Evolutionary conservation across 2,797 vertebrate species (phyloP), one percentile per base, ranked within the genome.

Genomic region (Myripristis murdjan): DNA sequence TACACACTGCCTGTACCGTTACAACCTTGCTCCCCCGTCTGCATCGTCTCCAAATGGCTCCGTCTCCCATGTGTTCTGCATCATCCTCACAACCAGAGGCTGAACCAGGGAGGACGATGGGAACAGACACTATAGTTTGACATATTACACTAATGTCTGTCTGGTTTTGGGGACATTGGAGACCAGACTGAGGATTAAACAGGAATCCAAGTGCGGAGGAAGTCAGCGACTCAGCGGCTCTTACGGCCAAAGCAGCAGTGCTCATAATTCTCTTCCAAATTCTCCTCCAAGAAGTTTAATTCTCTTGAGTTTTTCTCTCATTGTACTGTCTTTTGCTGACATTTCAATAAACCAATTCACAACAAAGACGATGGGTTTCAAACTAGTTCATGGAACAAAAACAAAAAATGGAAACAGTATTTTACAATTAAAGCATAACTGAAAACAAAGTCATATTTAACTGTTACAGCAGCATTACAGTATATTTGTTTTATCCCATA

Each of bases 21-120:
- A 2, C n/a, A 47, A 20, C 16, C 18, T 20, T 18, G 16, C n/a
- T 48, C 23, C 16, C 20, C 22, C 24, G 28, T 44, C 8, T 59
- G 24, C 12, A 11, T 28, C 15, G 16, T 64, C 35, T 41, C 22
- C 24, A 16, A 22, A 51, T 31, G 58, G n/a, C 16, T 35, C 5
- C 59, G 12, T 47, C 28, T 16, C 46, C 59, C 44, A 52, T n/a
- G 15, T 28, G 48, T 33, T 62, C 28, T 52, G 52, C 23, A 18
- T 44, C 57, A 44, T 28, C 39, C 23, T n/a, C 39, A 44, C 26
- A 14, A 10, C 52, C 37, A 18, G 20, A 10, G 8, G 53, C 35
- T 55, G 14, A 28, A 54, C 1, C 28, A 15, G 49, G 10, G 22
- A 23, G 10, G 58, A 22, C n/a, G 63, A 51, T n/a, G 15, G 31